Conservation (phyloP, 2,113 vertebrate genomes). For the Oceanites oceanicus region DNA sequence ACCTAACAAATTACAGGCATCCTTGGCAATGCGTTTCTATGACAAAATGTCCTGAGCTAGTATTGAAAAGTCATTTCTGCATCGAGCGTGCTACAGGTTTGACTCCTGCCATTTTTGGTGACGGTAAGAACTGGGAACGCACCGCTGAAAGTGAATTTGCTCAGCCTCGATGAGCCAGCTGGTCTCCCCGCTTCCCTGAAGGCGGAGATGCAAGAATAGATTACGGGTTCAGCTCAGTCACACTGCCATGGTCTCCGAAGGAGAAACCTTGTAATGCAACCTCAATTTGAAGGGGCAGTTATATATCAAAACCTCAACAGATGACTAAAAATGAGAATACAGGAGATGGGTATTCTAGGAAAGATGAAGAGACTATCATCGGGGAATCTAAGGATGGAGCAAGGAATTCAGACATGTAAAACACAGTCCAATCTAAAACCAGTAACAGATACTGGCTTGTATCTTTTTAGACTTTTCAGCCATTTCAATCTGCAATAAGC, state of each 20-base stretch:
- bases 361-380: background rate
- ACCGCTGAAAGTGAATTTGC: background rate
- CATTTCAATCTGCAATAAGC: background rate
- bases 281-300: conserved; percentile 9
- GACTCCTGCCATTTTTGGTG: background rate
- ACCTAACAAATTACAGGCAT: background rate
- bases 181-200: background rate
- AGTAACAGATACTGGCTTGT: background rate
- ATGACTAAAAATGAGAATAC: background rate
- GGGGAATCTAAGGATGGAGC: background rate
- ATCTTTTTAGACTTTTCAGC: background rate
- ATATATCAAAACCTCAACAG: background rate
- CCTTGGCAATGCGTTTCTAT: background rate
- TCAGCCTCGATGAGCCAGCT: background rate
- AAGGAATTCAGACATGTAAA: background rate
- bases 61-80: background rate
- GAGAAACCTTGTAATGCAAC: background rate
- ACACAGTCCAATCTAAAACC: background rate
- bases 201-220: conserved; percentile 3
- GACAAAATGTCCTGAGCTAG: background rate
- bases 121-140: background rate
- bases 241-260: background rate
- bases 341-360: background rate
- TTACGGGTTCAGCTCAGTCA: conserved; percentile 43
- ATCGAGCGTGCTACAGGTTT: background rate